phyloP scores from a whole-genome alignment of 2,113 vertebrate genomes.

The Riparia riparia region DNA sequence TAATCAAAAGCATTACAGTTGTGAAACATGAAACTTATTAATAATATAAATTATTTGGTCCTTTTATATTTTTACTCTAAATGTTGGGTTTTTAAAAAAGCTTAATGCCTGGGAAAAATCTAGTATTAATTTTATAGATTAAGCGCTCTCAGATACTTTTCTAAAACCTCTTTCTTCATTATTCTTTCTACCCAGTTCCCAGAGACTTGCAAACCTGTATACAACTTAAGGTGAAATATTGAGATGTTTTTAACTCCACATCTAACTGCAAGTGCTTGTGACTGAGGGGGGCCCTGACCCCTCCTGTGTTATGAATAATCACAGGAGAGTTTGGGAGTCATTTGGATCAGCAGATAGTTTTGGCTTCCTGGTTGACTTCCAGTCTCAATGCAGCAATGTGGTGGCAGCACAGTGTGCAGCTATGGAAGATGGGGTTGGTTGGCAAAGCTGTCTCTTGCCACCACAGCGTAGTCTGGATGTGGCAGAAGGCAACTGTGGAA shows the following conservation, averaged over 20 bases:
- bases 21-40: background rate
- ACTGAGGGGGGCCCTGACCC: background rate
- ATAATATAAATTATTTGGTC: background rate
- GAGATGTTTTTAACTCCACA: background rate
- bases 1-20: background rate
- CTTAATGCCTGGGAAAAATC: background rate
- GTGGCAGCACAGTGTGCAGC: background rate
- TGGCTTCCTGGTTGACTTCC: background rate
- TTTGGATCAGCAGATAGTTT: background rate
- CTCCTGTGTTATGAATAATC: background rate
- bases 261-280: background rate
- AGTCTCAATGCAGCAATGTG: rapidly evolving
- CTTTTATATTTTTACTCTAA: background rate
- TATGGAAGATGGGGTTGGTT: background rate
- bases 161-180: background rate
- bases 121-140: background rate
- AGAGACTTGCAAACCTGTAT: background rate
- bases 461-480: background rate
- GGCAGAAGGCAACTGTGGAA: background rate
- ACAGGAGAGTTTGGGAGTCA: background rate
- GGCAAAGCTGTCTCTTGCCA: background rate
- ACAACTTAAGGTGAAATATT: background rate
- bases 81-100: background rate
- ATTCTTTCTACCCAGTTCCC: background rate
- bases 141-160: background rate